Percentiles rank a stretch among this genome's conserved stretches.
Evolutionary conservation across 2,113 vertebrate species (phyloP).

Genomic region (Nothobranchius kuhntae): DNA sequence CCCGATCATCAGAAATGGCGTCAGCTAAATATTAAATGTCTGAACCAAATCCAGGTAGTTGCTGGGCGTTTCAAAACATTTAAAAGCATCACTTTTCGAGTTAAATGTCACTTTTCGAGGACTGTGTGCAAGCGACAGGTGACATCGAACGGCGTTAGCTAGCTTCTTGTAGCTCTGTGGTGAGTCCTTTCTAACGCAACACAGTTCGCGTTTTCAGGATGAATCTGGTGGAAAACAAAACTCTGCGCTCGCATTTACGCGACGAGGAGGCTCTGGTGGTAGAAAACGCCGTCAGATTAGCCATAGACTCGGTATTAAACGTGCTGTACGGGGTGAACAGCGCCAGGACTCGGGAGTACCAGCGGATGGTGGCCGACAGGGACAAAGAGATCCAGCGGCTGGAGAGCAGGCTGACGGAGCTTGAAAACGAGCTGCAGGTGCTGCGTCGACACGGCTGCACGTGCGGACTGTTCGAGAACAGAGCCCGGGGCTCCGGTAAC

Average conservation of each 20-base stretch:
- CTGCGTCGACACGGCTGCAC: conserved; percentile 37
- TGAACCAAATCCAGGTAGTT: background rate
- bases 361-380: conserved; percentile 68
- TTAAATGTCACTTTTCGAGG: background rate
- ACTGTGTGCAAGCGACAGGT: background rate
- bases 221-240: conserved; percentile 37
- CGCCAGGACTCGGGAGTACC: conserved; percentile 47
- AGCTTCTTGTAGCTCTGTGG: background rate
- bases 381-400: conserved; percentile 72
- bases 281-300: conserved; percentile 67
- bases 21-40: background rate
- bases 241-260: conserved; percentile 39
- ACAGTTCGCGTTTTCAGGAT: conserved; percentile 29
- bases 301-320: conserved; percentile 69
- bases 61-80: fast-evolving
- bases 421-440: conserved; percentile 51
- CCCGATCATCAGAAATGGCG: background rate
- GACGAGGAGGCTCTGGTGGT: conserved; percentile 66
- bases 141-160: background rate
- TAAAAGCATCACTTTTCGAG: fast-evolving
- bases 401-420: conserved; percentile 45
- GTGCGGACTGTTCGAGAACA: conserved; percentile 4
- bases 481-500: background rate
- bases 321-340: conserved; percentile 64
- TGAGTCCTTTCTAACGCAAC: background rate